Evolutionary conservation across 2,888 invertebrate species (phyloP), one percentile per base, ranked within the genome.

Genomic region (Dolomedes plantarius): DNA sequence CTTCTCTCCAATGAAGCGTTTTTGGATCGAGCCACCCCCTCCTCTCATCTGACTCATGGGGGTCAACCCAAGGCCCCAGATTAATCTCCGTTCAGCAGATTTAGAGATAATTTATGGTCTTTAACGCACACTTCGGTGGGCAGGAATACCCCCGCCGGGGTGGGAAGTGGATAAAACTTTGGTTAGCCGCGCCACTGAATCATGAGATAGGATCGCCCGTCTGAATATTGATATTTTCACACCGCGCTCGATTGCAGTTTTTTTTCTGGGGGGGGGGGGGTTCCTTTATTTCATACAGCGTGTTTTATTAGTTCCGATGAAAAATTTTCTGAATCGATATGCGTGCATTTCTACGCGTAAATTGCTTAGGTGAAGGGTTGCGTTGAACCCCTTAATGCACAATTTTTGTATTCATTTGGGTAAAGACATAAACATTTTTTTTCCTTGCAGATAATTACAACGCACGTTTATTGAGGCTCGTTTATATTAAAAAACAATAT

Each of bases 61-160:
- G 82, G 82, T 76, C 82, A 83, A 31, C 69, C 64, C 32, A 31
- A 69, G 78, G 71, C 62, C 71, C 36, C 76, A 64, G 82, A 83
- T 83, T 83, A 83, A 83, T 83, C 75, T 71, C 74, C 74, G 69
- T 76, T 76, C 83, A 67, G 83, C 83, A 85, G 83, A 85, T 85
- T 77, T 72, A 62, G 32, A 85, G 83, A 85, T 85, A 85, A 85
- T 85, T 85, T 85, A 85, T 85, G 77, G 83, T 85, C 83, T 85
- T 85, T 85, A 85, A 41, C 72, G 67, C 83, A 72, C 83, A 77
- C 83, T 85, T 72, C 71, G 82, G 46, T 65, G 76, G 50, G 71
- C 72, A 75, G 36, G 56, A 69, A 39, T 71, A 62, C 28, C 29
- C 39, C 56, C 41, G 31, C 56, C 27, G 23, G 23, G 64, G n/a